A percentile compares a stretch with the other conserved stretches of the same genome.
Conservation (phyloP, 2,113 vertebrate genomes). For the Aphyosemion australe region DNA sequence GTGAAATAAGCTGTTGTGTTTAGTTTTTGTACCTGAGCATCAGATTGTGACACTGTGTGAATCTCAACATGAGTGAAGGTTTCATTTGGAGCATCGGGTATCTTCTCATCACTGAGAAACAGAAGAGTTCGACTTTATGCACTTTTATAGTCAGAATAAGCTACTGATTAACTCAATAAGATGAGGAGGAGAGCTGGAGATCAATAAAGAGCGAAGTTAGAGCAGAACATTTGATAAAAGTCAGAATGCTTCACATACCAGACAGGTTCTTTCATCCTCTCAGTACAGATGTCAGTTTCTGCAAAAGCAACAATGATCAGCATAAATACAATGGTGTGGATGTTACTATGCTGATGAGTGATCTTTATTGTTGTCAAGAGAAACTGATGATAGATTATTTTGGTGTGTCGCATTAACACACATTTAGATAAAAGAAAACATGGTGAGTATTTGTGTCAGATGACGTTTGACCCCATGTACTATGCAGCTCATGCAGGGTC, state of each 20-base stretch:
- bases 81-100: conserved; percentile 18
- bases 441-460: no score
- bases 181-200: fast-evolving
- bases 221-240: not conserved
- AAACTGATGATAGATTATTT: no score
- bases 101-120: conserved; percentile 31
- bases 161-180: not conserved
- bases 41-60: not conserved
- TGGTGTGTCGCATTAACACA: no score
- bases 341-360: not conserved
- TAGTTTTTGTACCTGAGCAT: conserved; percentile 24
- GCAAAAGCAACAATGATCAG: not conserved
- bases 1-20: not conserved
- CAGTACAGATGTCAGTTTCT: conserved; percentile 48
- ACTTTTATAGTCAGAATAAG: not conserved
- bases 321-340: no score
- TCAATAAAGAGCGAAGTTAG: not conserved
- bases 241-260: conserved; percentile 35
- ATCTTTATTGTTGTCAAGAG: not conserved
- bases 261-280: conserved; percentile 7
- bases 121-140: not conserved
- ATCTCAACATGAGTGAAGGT: conserved; percentile 30
- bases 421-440: no score
- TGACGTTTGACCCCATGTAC: no score
- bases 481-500: no score